Conservation (phyloP, 2,797 vertebrate species). For the Enteromius radiatus region DNA sequence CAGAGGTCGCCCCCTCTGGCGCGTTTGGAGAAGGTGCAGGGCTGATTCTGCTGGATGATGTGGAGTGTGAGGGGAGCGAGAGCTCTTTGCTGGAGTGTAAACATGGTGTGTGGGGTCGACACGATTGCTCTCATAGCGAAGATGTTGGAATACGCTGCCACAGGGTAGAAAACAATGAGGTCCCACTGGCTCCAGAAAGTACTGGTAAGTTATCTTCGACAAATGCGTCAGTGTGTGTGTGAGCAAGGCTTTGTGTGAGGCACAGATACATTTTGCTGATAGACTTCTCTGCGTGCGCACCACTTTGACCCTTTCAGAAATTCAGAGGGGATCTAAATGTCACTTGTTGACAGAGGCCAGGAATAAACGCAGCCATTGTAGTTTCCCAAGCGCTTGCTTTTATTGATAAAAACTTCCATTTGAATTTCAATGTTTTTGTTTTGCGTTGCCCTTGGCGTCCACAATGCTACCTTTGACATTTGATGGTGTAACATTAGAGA, state of each 20-base stretch:
- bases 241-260: conserved; percentile 11
- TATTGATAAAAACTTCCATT: conserved; percentile 57
- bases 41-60: conserved; percentile 88
- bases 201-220: conserved; percentile 42
- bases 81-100: conserved; percentile 86
- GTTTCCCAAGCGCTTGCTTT: conserved; percentile 15
- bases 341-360: conserved; percentile 54
- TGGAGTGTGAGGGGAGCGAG: conserved; percentile 88
- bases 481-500: conserved; percentile 31
- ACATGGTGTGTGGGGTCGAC: conserved; percentile 88
- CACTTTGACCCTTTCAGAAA: conserved; percentile 37
- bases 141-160: conserved; percentile 88
- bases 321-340: conserved; percentile 56
- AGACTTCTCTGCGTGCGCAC: conserved; percentile 30
- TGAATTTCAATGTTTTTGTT: conserved; percentile 57
- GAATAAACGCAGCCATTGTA: conserved; percentile 48
- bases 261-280: conserved; percentile 34
- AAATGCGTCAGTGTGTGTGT: neutral
- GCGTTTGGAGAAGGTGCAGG: conserved; percentile 84
- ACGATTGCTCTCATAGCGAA: conserved; percentile 93
- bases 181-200: conserved; percentile 61
- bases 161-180: conserved; percentile 78
- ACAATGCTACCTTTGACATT: conserved; percentile 53
- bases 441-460: conserved; percentile 45
- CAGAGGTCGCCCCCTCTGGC: conserved; percentile 74